Evolutionary conservation across 2,797 vertebrate genomes (phyloP), one percentile per base, ranked within the genome.

Genomic region (Melanotaenia trifasciata): DNA sequence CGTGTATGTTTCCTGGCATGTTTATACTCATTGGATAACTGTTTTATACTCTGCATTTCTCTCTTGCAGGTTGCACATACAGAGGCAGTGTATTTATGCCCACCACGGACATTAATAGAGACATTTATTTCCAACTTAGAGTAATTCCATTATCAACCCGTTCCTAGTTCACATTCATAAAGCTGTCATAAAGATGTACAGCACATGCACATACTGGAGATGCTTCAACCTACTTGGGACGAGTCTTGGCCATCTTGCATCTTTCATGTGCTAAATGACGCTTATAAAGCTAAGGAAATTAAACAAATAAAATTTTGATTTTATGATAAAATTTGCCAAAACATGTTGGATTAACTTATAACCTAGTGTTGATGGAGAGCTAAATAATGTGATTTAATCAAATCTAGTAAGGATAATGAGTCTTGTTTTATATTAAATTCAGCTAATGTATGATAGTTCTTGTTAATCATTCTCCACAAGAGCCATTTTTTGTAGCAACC

Each of bases 401-500:
- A 47, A 9, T n/a, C 6, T 47, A 47, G 1, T 20, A 20, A 18
- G 4, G 4, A 18, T 5, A 43, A 4, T 18, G 40, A 43, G 6
- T 20, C 18, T 28, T 28, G 26, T 28, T 59, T 51, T 51, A 33
- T 33, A 33, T 51, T 0, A 5, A 5, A 26, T 38, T 60, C 13
- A 38, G 12, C n/a, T 6, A 13, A 26, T 40, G 5, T 26, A 12
- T 24, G 8, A n/a, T 4, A 4, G n/a, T 24, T 51, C 16, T 9
- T 47, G 6, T 8, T 32, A 32, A 47, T 51, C 33, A 33, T 51
- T 47, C 9, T 20, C 28, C 40, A 58, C 36, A 45, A 5, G 5
- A 64, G 45, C 9, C 14, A 24, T 47, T 50, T 28, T 66, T 62
- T 57, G 26, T 26, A 43, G 38, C 20, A 72, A 36, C 33, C 58